phyloP scores from a whole-genome alignment of 92 coral and sea anemone species.

The Diadumene lineata region DNA sequence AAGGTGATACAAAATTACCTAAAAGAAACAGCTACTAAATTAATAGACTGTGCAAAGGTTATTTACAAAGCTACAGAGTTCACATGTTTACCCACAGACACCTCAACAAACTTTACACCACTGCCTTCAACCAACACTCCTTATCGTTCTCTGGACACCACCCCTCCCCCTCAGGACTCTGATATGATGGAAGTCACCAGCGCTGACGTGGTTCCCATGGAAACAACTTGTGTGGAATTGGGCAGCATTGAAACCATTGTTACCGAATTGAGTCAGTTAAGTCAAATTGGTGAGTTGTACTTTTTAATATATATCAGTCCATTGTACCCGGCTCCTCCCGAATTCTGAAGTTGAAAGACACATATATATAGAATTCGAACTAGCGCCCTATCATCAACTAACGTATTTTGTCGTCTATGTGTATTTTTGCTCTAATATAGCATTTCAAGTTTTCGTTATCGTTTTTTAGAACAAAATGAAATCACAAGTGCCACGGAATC shows the following conservation, averaged over 20 bases:
- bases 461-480: no score
- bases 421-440: no score
- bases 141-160: slow-evolving; percentile 22
- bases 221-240: slow-evolving; percentile 17
- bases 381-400: no score
- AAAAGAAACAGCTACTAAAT: slow-evolving; percentile 17
- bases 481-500: no score
- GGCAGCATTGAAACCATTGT: slow-evolving; percentile 11
- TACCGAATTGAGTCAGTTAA: not conserved
- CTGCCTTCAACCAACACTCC: slow-evolving; percentile 12
- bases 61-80: slow-evolving; percentile 10
- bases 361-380: no score
- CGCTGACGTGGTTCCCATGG: slow-evolving; percentile 34
- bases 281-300: not conserved
- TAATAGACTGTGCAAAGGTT: slow-evolving; percentile 29
- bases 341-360: no score
- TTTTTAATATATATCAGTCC: no score
- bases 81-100: not conserved
- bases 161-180: slow-evolving; percentile 43
- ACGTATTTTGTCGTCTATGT: no score
- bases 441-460: no score
- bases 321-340: no score
- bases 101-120: slow-evolving; percentile 18
- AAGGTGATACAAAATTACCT: slow-evolving; percentile 12
- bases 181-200: slow-evolving; percentile 21